These are phyloP conservation scores for Vimba vimba DNA, from an alignment of 2,113 vertebrate genomes.

Conservation along the genomic window DNA sequence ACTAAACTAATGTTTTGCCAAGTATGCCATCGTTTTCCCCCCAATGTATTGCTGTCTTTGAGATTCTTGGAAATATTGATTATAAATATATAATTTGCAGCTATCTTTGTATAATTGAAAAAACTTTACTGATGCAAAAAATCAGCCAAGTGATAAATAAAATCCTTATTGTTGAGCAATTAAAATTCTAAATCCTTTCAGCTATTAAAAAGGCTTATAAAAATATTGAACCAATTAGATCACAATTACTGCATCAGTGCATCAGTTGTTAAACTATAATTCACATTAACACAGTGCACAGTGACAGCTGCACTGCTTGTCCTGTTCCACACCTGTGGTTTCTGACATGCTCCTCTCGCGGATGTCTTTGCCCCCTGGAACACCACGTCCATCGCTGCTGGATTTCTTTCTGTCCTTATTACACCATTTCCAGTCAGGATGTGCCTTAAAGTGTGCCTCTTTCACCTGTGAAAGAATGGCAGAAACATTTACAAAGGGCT, in stretches of 20 bases:
- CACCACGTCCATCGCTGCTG: constrained; percentile 80
- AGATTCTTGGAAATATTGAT: background rate
- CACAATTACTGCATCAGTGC: background rate
- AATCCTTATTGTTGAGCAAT: background rate
- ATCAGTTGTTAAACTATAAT: background rate
- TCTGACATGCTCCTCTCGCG: constrained; percentile 90
- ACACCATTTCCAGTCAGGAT: constrained; percentile 96
- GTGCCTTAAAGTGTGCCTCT: constrained; percentile 92
- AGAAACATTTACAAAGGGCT: background rate
- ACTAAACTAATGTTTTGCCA: no score
- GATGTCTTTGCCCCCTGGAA: constrained; percentile 78
- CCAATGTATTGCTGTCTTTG: background rate
- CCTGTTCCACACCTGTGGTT: constrained; percentile 75
- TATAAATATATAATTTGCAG: background rate
- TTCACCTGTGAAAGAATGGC: constrained; percentile 79
- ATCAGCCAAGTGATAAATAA: background rate
- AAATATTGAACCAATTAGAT: background rate
- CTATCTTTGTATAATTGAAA: background rate
- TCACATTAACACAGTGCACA: background rate
- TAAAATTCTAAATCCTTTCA: background rate
- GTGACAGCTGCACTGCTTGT: background rate
- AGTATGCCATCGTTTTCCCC: no score
- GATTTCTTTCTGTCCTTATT: constrained; percentile 94
- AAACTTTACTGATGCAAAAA: background rate
- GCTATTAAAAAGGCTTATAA: background rate